Conservation (phyloP, 2,888 invertebrate species). For the Phorcus lineatus region DNA sequence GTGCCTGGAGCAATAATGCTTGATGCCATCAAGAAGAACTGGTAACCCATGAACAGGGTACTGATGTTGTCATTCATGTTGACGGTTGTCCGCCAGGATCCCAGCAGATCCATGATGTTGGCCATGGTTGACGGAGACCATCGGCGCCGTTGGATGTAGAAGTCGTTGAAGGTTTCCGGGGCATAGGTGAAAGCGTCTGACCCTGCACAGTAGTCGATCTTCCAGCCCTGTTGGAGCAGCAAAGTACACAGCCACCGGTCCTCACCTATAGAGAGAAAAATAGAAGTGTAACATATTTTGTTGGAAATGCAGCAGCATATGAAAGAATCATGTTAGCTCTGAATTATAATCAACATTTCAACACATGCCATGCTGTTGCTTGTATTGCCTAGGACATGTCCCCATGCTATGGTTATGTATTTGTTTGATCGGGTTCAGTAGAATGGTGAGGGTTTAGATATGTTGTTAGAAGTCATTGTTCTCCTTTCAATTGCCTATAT, state of each 20-base stretch:
- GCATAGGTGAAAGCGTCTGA: conserved; percentile 67
- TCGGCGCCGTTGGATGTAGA: conserved; percentile 68
- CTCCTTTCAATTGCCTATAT: too few species aligned
- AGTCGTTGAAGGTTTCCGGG: conserved; percentile 69
- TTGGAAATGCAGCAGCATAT: not conserved
- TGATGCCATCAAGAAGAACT: conserved; percentile 55
- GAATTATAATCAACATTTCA: too few species aligned
- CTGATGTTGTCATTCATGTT: conserved; percentile 65
- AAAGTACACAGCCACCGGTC: conserved; percentile 71
- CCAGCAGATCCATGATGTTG: conserved; percentile 67
- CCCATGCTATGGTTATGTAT: too few species aligned
- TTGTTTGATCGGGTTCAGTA: too few species aligned
- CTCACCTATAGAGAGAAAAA: conserved; percentile 59
- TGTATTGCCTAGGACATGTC: too few species aligned
- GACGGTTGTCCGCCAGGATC: conserved; percentile 54
- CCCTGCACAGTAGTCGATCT: conserved; percentile 70
- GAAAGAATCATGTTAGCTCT: too few species aligned
- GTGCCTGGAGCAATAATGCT: conserved; percentile 58
- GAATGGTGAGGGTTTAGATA: too few species aligned
- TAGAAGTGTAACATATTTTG: not conserved
- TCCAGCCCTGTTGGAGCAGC: conserved; percentile 67
- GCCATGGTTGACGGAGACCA: conserved; percentile 72
- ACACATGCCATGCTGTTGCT: too few species aligned
- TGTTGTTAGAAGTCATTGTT: too few species aligned
- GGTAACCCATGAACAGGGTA: conserved; percentile 60